Evolutionary conservation across 2,113 vertebrate species (phyloP).

Genomic region (Ailuropoda melanoleuca): DNA sequence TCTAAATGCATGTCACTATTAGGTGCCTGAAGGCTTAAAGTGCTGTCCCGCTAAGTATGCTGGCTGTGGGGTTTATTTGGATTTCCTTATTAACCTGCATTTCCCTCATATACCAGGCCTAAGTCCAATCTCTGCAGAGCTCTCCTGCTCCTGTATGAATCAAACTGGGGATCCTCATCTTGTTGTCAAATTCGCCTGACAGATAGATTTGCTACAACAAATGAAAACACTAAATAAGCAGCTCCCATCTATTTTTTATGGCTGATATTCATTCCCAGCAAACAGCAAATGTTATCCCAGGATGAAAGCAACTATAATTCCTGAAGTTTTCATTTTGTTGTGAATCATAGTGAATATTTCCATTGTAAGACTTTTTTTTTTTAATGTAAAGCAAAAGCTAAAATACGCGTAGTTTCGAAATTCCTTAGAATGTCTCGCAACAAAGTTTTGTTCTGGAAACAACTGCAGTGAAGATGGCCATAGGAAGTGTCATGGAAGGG

Average conservation of each 20-base stretch:
- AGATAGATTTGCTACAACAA: conserved; percentile 72
- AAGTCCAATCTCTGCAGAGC: not conserved
- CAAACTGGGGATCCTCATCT: conserved; percentile 46
- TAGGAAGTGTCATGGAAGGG: conserved; percentile 6
- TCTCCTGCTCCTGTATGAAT: conserved; percentile 25
- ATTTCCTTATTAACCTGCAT: conserved; percentile 43
- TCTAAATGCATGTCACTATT: not conserved
- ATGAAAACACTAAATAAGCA: conserved; percentile 72
- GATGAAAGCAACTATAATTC: conserved; percentile 60
- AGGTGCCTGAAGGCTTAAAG: not conserved
- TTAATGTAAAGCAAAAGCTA: conserved; percentile 45
- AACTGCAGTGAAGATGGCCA: not conserved
- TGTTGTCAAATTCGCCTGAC: conserved; percentile 55
- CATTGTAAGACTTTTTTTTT: conserved; percentile 66
- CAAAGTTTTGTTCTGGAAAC: conserved; percentile 63
- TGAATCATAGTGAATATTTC: conserved; percentile 65
- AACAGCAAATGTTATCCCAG: conserved; percentile 59
- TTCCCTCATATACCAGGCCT: not conserved
- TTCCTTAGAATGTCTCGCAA: not conserved
- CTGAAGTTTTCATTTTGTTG: conserved; percentile 68
- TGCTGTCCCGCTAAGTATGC: not conserved
- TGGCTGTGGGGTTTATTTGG: not conserved
- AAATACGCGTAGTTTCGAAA: conserved; percentile 60
- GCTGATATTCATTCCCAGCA: conserved; percentile 57
- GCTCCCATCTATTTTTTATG: conserved; percentile 61